Evolutionary conservation across 2,888 invertebrate species (phyloP).

Genomic region (Sinopyrophorus schimmeli): DNA sequence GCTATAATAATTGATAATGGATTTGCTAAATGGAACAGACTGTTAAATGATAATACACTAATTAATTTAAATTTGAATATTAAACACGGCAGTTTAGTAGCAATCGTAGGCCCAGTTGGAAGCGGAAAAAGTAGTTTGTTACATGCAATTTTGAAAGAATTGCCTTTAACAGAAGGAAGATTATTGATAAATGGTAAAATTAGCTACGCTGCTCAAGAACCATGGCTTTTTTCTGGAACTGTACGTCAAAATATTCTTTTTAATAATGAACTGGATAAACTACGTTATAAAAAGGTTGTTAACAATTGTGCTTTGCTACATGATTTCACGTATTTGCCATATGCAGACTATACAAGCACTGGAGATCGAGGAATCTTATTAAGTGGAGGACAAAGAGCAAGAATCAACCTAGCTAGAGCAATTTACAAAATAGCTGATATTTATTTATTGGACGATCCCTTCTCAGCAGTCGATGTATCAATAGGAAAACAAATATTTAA

Average conservation of each 20-base stretch:
- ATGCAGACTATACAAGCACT: constrained; percentile 72
- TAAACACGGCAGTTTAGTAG: constrained; percentile 50
- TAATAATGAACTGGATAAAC: constrained; percentile 62
- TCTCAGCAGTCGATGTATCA: constrained; percentile 87
- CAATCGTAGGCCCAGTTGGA: constrained; percentile 65
- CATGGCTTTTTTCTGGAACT: constrained; percentile 61
- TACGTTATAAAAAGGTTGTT: constrained; percentile 62
- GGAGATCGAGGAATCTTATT: constrained; percentile 74
- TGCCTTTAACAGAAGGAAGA: constrained; percentile 66
- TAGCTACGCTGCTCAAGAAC: constrained; percentile 62
- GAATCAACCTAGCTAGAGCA: constrained; percentile 81
- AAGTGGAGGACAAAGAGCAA: constrained; percentile 79
- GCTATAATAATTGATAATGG: too few relatives aligned
- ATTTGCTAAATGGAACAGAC: too few relatives aligned
- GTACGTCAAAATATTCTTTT: constrained; percentile 77
- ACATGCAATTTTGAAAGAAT: constrained; percentile 66
- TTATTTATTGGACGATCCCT: constrained; percentile 83
- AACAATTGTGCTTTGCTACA: constrained; percentile 62
- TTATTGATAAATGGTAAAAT: constrained; percentile 64
- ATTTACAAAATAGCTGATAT: constrained; percentile 81
- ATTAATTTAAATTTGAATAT: constrained; percentile 4
- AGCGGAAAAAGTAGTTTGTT: constrained; percentile 63
- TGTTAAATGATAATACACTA: too few relatives aligned
- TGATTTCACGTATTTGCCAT: constrained; percentile 71
- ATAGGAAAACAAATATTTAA: constrained; percentile 85